Evolutionary conservation across 2,888 invertebrate genomes (phyloP), one percentile per base, ranked within the genome.

Genomic region (Xestia ashworthii): DNA sequence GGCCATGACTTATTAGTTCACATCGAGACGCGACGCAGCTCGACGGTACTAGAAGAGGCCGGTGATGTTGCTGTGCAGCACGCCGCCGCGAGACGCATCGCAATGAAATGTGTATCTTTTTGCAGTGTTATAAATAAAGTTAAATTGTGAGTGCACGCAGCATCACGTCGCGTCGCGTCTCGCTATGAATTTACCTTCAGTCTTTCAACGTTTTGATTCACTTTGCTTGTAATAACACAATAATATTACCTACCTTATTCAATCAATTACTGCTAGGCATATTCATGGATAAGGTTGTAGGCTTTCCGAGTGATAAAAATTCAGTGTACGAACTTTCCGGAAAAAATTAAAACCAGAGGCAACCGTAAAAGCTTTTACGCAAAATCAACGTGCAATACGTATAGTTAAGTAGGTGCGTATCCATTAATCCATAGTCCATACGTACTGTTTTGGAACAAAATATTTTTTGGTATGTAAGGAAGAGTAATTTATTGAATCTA

Each of bases 281-380:
- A 53, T 67, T 70, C 58, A 64, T 25, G 25, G 65, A 60, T 55
- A 48, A 53, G 69, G 12, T 58, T 14, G 19, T 53, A 38, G 19
- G 11, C 5, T n/a, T 19, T 9, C 22, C 38, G 32, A 12, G 67
- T 60, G 58, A 58, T 12, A 71, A 71, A 81, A 64, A 75, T 8
- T 64, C 65, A 6, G 9, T 16, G 32, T 44, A 44, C 65, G 69
- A 84, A 66, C 80, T 78, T 85, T 48, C 58, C 58, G n/a, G 46
- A 3, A 22, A 71, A 82, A 74, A 82, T 76, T 78, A 71, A 78
- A 72, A 65, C 44, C 11, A 22, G 64, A 25, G 44, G 41, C 48
- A 19, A 50, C 50, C 58, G 12, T 73, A 68, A 85, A 85, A 83
- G 83, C 83, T 83, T 87, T 83, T 76, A 80, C 70, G 55, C 71